Evolutionary conservation across 1,140 invertebrate genomes (phyloP).

Genomic region (Nephila pilipes): DNA sequence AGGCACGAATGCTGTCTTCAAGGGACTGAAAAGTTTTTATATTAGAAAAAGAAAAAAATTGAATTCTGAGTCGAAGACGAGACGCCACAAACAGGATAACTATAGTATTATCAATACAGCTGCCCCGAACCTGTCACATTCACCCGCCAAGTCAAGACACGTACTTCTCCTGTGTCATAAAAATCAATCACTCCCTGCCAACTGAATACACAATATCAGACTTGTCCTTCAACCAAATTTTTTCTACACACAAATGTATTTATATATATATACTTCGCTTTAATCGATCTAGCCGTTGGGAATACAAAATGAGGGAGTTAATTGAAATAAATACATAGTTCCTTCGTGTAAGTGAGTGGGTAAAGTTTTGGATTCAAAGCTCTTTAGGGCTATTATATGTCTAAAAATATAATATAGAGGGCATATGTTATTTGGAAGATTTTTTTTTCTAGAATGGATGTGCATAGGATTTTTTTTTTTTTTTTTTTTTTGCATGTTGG

Average conservation of each 20-base stretch:
- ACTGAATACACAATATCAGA: constrained; percentile 55
- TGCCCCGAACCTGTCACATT: not conserved
- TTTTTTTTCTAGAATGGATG: too few relatives aligned
- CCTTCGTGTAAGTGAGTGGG: not conserved
- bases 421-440: not conserved
- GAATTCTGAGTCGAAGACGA: not conserved
- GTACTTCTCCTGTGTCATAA: constrained; percentile 52
- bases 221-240: constrained; percentile 37
- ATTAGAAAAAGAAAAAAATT: too few relatives aligned
- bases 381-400: not conserved
- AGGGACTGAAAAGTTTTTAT: too few relatives aligned
- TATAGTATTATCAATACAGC: not conserved
- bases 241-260: constrained; percentile 6
- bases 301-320: constrained; percentile 41
- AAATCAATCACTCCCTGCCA: constrained; percentile 56
- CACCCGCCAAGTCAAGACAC: constrained; percentile 23
- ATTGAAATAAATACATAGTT: constrained; percentile 62
- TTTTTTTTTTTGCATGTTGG: too few relatives aligned
- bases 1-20: too few relatives aligned
- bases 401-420: not conserved
- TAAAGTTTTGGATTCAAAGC: constrained; percentile 13
- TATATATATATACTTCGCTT: constrained; percentile 47
- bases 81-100: not conserved
- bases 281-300: constrained; percentile 48
- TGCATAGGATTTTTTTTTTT: too few relatives aligned